Evolutionary conservation across 92 coral and sea anemone species (phyloP).

Genomic region (Actinostola sp.): DNA sequence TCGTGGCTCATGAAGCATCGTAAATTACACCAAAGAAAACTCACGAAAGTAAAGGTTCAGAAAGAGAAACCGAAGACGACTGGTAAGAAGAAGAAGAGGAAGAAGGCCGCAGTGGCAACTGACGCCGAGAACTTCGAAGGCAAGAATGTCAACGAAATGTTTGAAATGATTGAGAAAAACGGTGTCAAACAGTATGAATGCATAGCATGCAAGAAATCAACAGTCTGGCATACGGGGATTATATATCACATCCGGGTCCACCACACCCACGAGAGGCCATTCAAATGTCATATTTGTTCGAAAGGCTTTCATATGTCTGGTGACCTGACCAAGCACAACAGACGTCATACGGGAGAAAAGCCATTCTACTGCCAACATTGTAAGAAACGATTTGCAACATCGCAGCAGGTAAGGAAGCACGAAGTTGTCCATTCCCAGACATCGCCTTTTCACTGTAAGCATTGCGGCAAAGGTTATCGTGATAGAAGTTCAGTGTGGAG

Average conservation of each 20-base stretch:
- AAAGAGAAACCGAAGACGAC: neutral
- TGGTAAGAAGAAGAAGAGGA: neutral
- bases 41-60: neutral
- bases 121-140: slow-evolving; percentile 16
- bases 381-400: slow-evolving; percentile 28
- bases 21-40: slow-evolving; percentile 1
- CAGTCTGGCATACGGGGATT: slow-evolving; percentile 50
- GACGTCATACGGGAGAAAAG: slow-evolving; percentile 47
- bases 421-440: slow-evolving; percentile 8
- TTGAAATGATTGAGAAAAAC: slow-evolving; percentile 29
- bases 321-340: slow-evolving; percentile 34
- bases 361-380: slow-evolving; percentile 34
- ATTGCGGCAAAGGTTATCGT: slow-evolving; percentile 36
- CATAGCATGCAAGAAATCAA: slow-evolving; percentile 32
- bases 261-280: slow-evolving; percentile 45
- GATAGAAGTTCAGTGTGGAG: slow-evolving; percentile 50
- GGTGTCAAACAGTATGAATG: slow-evolving; percentile 41
- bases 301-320: slow-evolving; percentile 50
- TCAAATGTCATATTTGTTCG: slow-evolving; percentile 32
- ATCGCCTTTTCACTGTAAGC: slow-evolving; percentile 23
- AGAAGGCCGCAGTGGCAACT: neutral
- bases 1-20: slow-evolving; percentile 47
- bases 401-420: slow-evolving; percentile 40
- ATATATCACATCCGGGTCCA: slow-evolving; percentile 50
- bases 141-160: slow-evolving; percentile 8